Evolutionary conservation across 2,888 invertebrate species (phyloP).

Genomic region (Kryphioiulus occultus): DNA sequence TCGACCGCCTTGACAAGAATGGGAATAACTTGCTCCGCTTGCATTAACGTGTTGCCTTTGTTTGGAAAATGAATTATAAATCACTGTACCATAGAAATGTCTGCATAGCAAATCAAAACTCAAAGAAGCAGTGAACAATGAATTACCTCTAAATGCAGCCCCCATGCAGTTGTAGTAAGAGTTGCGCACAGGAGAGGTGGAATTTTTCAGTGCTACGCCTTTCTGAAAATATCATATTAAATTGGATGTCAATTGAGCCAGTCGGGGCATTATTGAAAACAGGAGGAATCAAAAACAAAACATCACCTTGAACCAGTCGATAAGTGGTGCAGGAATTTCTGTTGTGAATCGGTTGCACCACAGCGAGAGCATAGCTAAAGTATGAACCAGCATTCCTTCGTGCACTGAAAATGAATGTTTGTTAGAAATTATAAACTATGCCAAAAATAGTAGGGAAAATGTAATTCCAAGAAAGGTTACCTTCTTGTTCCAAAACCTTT

Average conservation of each 20-base stretch:
- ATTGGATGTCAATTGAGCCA: background rate
- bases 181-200: conserved; percentile 77
- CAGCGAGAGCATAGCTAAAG: conserved; percentile 78
- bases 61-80: background rate
- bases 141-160: conserved; percentile 69
- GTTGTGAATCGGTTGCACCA: conserved; percentile 77
- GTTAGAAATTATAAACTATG: too few relatives aligned
- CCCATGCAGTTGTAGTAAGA: conserved; percentile 80
- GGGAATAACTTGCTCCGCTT: conserved; percentile 66
- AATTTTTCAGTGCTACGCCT: conserved; percentile 75
- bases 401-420: conserved; percentile 69
- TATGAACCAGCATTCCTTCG: conserved; percentile 85
- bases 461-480: conserved; percentile 57
- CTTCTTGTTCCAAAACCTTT: conserved; percentile 82
- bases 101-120: background rate
- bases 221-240: conserved; percentile 67
- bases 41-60: conserved; percentile 55
- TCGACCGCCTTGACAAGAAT: conserved; percentile 75
- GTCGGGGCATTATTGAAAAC: background rate
- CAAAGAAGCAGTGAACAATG: conserved; percentile 55
- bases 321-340: conserved; percentile 72
- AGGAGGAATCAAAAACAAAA: background rate
- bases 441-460: background rate
- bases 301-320: conserved; percentile 68
- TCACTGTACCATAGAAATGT: too few relatives aligned